These are phyloP conservation scores for Polydrusus pterygomalis DNA, from an alignment of 2,888 invertebrate genomes.

Conservation along the genomic window DNA sequence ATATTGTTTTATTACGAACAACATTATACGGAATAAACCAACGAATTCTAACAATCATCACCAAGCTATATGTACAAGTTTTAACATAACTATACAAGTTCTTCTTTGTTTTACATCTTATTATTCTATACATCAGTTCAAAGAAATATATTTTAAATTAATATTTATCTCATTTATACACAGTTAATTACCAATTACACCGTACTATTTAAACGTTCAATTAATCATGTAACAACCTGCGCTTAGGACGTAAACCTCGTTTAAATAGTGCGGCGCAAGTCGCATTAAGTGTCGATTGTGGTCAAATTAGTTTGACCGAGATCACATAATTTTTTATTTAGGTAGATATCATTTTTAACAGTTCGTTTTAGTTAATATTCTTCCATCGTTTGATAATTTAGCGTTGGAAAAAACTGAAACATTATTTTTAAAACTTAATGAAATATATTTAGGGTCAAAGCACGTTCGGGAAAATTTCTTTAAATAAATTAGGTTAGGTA, in stretches of 20 bases:
- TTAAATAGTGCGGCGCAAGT: too few relatives aligned
- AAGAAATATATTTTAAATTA: slow-evolving; percentile 36
- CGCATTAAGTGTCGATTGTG: slow-evolving; percentile 40
- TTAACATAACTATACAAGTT: slow-evolving; percentile 40
- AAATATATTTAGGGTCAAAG: too few relatives aligned
- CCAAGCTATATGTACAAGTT: slow-evolving; percentile 60
- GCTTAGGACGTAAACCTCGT: too few relatives aligned
- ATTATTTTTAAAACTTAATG: too few relatives aligned
- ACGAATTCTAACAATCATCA: slow-evolving; percentile 62
- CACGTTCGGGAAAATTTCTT: too few relatives aligned
- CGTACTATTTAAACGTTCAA: too few relatives aligned
- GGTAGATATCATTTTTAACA: neutral
- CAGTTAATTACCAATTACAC: too few relatives aligned
- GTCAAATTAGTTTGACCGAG: slow-evolving; percentile 66
- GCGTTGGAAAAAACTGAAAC: too few relatives aligned
- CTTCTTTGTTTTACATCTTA: slow-evolving; percentile 32
- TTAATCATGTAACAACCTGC: too few relatives aligned
- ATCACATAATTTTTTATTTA: slow-evolving; percentile 64
- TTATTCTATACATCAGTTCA: slow-evolving; percentile 53
- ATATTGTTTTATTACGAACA: slow-evolving; percentile 65
- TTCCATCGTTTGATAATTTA: too few relatives aligned
- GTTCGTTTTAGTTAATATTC: neutral
- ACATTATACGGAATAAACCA: slow-evolving; percentile 67
- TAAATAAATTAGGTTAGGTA: too few relatives aligned
- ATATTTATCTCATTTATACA: slow-evolving; percentile 5